Percentiles rank a stretch among this genome's conserved stretches.
These are phyloP conservation scores for Echinometra lucunter DNA, from an alignment of 53 echinoderm and acorn worm genomes.

Conservation along the genomic window DNA sequence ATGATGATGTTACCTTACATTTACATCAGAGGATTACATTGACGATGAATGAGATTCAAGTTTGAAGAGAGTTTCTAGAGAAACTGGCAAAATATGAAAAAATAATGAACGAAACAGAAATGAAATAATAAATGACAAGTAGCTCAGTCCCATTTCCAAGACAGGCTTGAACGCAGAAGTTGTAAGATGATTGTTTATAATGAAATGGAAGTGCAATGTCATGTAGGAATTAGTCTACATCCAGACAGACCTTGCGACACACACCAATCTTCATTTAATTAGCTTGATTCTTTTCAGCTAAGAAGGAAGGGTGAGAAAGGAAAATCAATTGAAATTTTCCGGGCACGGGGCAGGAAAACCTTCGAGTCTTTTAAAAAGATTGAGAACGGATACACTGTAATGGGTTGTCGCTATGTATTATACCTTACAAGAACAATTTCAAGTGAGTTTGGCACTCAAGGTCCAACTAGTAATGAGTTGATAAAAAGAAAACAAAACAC, in stretches of 20 bases:
- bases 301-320: conserved; percentile 33
- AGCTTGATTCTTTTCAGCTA: neutral
- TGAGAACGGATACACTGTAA: conserved; percentile 15
- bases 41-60: too few species aligned
- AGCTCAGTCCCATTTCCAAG: too few species aligned
- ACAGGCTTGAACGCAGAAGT: neutral
- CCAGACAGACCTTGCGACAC: neutral
- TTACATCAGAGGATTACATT: too few species aligned
- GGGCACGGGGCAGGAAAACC: conserved; percentile 41
- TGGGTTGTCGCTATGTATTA: conserved; percentile 21
- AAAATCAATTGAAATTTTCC: conserved; percentile 36
- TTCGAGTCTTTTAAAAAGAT: conserved; percentile 1
- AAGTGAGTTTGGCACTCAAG: conserved; percentile 14
- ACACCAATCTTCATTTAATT: neutral
- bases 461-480: neutral
- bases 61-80: too few species aligned
- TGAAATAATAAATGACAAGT: too few species aligned
- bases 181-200: neutral
- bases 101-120: too few species aligned
- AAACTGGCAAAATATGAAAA: too few species aligned
- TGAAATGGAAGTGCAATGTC: neutral
- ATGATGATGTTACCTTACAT: too few species aligned
- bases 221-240: neutral
- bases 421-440: neutral
- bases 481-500: conserved; percentile 8